Percentiles rank a stretch among this genome's conserved stretches.
Conservation (phyloP, 2,113 vertebrate species). For the Cottus gobio region DNA sequence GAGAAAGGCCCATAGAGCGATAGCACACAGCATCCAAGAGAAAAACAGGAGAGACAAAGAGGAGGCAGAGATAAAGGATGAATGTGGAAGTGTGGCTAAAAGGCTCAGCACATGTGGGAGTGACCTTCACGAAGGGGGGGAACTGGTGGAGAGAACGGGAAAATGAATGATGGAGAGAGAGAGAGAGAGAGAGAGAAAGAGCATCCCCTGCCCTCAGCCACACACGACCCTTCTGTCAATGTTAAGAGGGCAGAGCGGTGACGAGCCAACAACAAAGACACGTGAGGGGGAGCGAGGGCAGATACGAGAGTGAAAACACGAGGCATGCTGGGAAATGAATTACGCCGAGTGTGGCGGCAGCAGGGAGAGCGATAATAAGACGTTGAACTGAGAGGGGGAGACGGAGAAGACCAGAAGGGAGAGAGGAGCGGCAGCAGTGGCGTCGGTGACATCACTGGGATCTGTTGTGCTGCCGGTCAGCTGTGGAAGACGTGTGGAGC, state of each 20-base stretch:
- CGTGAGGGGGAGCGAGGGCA: conserved; percentile 39
- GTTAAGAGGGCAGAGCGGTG: conserved; percentile 56
- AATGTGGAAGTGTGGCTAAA: conserved; percentile 20
- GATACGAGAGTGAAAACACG: conserved; percentile 33
- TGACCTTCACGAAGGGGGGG: conserved; percentile 60
- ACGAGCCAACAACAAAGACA: conserved; percentile 57
- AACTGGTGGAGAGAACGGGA: conserved; percentile 14
- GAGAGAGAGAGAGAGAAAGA: conserved; percentile 40
- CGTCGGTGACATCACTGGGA: conserved; percentile 65
- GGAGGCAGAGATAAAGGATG: conserved; percentile 3
- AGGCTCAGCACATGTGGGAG: conserved; percentile 11
- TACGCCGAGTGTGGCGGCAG: conserved; percentile 7
- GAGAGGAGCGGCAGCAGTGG: conserved; percentile 25
- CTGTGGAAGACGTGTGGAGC: conserved; percentile 51
- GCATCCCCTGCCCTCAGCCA: conserved; percentile 67
- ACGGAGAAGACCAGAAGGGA: conserved; percentile 18
- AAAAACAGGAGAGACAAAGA: conserved; percentile 13
- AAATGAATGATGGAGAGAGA: conserved; percentile 1
- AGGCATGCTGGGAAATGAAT: conserved; percentile 37
- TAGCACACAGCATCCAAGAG: conserved; percentile 11
- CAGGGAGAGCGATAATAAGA: conserved; percentile 21
- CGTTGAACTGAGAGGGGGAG: conserved; percentile 10
- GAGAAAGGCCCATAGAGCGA: conserved; percentile 13
- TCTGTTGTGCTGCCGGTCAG: conserved; percentile 63
- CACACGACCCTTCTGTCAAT: conserved; percentile 60